Evolutionary conservation across 2,113 vertebrate genomes (phyloP), one percentile per base, ranked within the genome.

Genomic region (Vicugna pacos): DNA sequence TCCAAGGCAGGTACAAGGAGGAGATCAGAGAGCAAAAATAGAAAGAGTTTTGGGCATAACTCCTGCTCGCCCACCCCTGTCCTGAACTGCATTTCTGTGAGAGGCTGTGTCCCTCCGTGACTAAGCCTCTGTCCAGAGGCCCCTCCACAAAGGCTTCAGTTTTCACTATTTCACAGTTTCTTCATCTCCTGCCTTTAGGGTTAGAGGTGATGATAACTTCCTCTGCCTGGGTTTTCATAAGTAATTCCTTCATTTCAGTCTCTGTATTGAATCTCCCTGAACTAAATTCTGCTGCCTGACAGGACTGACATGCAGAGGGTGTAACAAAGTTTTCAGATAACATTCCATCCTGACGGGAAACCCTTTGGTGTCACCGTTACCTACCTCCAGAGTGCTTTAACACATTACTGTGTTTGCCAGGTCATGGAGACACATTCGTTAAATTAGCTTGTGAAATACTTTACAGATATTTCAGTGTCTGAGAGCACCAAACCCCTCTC

Each of bases 321-420:
- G 2, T 52, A 52, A 82, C 17, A 46, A 10, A 26, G 3, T 60
- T 54, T 56, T 50, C 26, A 83, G 60, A 73, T 50, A 80, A 73
- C 52, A 64, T n/a, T 70, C n/a, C 17, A 26, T 67, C 38, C 73
- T 95, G 62, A 67, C 58, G 83, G 28, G 20, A 97, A 94, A 15
- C 32, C 48, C 16, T 0, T 46, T 67, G 60, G 24, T 86, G 35
- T 20, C 62, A 20, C 35, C 30, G 15, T 75, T 42, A 70, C 62
- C 35, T 50, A 52, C 42, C 75, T 81, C 28, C 26, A 48, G 50
- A 54, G 28, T 67, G 20, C 16, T 35, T 90, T 79, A 80, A 10
- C 62, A 83, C 16, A 26, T 70, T 38, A 19, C 19, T 62, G 4
- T 56, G 2, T 54, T 70, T n/a, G 13, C 17, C 30, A 85, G 64